Evolutionary conservation across 2,113 vertebrate species (phyloP).

Genomic region (Pseudolaguvia tuberculata): DNA sequence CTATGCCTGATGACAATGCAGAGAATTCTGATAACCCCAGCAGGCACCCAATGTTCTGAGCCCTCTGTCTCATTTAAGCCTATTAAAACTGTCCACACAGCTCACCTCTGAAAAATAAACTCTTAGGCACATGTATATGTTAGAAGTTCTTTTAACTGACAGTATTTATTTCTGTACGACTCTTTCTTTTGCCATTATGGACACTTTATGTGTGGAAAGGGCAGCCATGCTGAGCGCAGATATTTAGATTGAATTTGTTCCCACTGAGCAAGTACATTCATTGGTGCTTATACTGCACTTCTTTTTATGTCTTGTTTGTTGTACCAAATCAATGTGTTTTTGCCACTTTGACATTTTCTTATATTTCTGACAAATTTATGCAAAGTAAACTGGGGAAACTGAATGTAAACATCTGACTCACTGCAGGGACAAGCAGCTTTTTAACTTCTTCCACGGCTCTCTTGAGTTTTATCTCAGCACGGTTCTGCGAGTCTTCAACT

Average conservation of each 20-base stretch:
- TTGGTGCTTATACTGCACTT: constrained; percentile 32
- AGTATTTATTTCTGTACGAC: not conserved
- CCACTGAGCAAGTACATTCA: constrained; percentile 40
- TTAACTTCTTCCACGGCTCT: constrained; percentile 85
- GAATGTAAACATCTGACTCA: constrained; percentile 64
- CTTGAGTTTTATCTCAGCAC: constrained; percentile 86
- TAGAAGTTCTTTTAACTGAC: constrained; percentile 1
- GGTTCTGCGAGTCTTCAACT: constrained; percentile 86
- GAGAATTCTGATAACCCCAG: constrained; percentile 21
- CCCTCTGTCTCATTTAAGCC: constrained; percentile 40
- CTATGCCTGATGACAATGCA: constrained; percentile 18
- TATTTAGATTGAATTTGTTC: constrained; percentile 27
- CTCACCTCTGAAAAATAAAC: constrained; percentile 41
- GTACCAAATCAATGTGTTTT: constrained; percentile 32
- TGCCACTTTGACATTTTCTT: constrained; percentile 18
- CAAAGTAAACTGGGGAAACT: not conserved
- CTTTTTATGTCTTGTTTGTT: constrained; percentile 32
- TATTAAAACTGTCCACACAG: constrained; percentile 42
- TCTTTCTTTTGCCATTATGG: constrained; percentile 6
- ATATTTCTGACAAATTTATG: constrained; percentile 19
- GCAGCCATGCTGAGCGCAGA: constrained; percentile 31
- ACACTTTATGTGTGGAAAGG: constrained; percentile 11
- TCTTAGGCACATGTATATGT: not conserved
- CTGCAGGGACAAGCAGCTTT: constrained; percentile 82
- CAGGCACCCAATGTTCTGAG: constrained; percentile 16